Evolutionary conservation across 2,113 vertebrate genomes (phyloP).

Genomic region (Stercorarius parasiticus): DNA sequence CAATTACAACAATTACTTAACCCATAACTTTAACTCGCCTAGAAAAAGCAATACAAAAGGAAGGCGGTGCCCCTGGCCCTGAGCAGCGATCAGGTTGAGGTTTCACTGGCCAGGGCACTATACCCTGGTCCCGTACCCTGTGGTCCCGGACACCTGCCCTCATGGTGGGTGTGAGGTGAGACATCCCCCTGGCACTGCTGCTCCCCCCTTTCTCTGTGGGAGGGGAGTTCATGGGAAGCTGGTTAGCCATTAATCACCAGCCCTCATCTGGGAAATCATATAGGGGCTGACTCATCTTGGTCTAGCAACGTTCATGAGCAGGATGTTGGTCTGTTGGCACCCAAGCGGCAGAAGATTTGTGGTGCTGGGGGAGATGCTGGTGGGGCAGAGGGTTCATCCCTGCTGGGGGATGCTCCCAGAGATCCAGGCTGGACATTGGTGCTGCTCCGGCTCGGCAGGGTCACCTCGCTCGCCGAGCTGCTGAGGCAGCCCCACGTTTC

Average conservation of each 20-base stretch:
- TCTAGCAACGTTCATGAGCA: fast-evolving
- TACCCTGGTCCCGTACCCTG: fast-evolving
- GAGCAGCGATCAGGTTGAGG: not conserved
- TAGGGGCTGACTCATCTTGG: fast-evolving
- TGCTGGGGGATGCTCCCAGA: not conserved
- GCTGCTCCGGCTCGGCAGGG: fast-evolving
- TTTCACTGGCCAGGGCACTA: fast-evolving
- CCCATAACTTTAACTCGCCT: no score
- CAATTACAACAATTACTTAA: not conserved
- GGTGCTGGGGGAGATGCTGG: not conserved
- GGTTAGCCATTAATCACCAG: not conserved
- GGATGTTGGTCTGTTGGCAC: not conserved
- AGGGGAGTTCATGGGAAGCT: no score
- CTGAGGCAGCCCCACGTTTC: not conserved
- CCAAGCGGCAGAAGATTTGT: fast-evolving
- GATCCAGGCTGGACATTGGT: fast-evolving
- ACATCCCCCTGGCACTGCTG: fast-evolving
- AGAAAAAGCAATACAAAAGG: not conserved
- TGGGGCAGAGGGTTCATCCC: not conserved
- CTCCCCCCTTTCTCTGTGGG: not conserved
- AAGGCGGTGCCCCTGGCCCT: not conserved
- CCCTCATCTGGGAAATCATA: not conserved
- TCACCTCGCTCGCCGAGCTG: fast-evolving
- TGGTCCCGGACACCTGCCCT: not conserved
- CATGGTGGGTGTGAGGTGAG: fast-evolving